phyloP scores from a whole-genome alignment of 2,888 invertebrate genomes.

The Mycalesis mineus region DNA sequence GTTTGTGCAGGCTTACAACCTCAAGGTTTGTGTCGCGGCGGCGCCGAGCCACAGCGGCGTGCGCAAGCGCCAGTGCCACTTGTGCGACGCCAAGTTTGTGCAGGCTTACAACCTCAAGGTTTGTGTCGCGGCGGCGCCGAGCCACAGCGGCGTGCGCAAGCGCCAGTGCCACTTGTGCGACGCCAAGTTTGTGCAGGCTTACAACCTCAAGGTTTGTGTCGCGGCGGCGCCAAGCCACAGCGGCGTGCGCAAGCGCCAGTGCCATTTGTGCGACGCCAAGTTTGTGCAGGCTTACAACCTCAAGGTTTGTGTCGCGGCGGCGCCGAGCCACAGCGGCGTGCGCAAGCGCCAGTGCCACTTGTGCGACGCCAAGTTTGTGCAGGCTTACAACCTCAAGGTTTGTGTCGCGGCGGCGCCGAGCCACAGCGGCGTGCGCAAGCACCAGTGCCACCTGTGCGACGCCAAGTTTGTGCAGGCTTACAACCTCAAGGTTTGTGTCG shows the following conservation, averaged over 20 bases:
- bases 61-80: constrained; percentile 83
- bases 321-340: constrained; percentile 79
- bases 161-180: constrained; percentile 84
- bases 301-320: constrained; percentile 48
- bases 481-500: constrained; percentile 61
- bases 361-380: constrained; percentile 79
- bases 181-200: constrained; percentile 69
- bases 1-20: constrained; percentile 66
- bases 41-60: constrained; percentile 79
- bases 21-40: constrained; percentile 52
- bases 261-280: constrained; percentile 82
- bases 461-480: constrained; percentile 70
- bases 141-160: constrained; percentile 82
- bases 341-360: constrained; percentile 84
- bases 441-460: constrained; percentile 83
- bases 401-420: constrained; percentile 18
- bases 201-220: constrained; percentile 63
- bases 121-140: constrained; percentile 19
- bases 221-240: constrained; percentile 66
- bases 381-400: constrained; percentile 69
- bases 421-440: constrained; percentile 83
- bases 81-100: constrained; percentile 80
- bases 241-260: constrained; percentile 82
- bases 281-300: constrained; percentile 68
- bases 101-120: constrained; percentile 71